Conservation (phyloP, 2,797 vertebrate genomes). For the Esox masquinongy region DNA sequence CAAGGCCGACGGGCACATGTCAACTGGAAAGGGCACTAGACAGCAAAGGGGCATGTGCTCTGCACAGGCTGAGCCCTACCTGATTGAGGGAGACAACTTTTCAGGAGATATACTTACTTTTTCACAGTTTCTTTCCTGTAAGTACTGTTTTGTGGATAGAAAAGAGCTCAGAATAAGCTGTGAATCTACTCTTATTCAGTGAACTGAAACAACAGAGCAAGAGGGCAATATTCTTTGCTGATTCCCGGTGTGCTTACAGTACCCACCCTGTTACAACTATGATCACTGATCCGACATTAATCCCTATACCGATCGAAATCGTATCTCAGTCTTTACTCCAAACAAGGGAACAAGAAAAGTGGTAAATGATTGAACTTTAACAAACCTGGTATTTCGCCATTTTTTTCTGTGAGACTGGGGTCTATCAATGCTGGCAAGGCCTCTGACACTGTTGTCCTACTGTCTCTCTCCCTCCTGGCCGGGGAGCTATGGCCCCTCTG, state of each 20-base stretch:
- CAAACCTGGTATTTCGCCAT: conserved; percentile 47
- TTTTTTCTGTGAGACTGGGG: conserved; percentile 46
- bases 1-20: no score
- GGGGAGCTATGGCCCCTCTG: conserved; percentile 63
- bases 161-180: neutral
- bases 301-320: neutral
- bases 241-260: neutral
- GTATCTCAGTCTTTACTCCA: neutral
- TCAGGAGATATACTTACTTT: no score
- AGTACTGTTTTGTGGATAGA: neutral
- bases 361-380: no score
- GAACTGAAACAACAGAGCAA: neutral
- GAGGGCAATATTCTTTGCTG: neutral
- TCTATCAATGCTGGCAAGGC: conserved; percentile 31
- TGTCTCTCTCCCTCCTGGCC: conserved; percentile 22
- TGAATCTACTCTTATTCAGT: neutral
- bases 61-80: no score
- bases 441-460: conserved; percentile 16
- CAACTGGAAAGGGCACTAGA: no score
- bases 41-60: no score
- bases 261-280: neutral
- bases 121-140: no score
- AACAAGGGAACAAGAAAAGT: neutral
- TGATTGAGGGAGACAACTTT: neutral
- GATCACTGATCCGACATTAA: neutral